Evolutionary conservation across 2,888 invertebrate genomes (phyloP).

Genomic region (Silvanus unidentatus): DNA sequence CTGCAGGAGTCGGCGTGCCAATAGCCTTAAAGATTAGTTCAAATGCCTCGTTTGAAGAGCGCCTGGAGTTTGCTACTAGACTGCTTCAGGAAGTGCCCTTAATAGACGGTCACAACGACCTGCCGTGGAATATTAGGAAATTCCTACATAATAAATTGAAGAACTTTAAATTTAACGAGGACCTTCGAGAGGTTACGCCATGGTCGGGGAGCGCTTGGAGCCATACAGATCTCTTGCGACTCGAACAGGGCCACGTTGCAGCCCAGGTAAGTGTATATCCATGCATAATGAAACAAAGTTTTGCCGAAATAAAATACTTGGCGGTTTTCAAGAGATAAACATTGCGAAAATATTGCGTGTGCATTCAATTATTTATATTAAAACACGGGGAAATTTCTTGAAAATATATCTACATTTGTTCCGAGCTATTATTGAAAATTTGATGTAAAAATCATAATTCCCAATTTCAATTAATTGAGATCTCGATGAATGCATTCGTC

Average conservation of each 20-base stretch:
- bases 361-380: no score
- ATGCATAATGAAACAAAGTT: no score
- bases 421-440: no score
- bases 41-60: slow-evolving; percentile 70
- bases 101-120: slow-evolving; percentile 83
- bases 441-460: no score
- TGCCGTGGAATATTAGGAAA: slow-evolving; percentile 87
- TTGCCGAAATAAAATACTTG: background rate
- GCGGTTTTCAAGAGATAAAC: no score
- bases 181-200: slow-evolving; percentile 61
- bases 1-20: slow-evolving; percentile 75
- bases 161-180: slow-evolving; percentile 70
- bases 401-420: no score
- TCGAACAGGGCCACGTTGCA: slow-evolving; percentile 68
- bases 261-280: slow-evolving; percentile 60
- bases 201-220: slow-evolving; percentile 72
- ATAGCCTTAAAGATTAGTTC: slow-evolving; percentile 71
- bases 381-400: no score
- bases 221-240: slow-evolving; percentile 70
- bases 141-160: slow-evolving; percentile 83
- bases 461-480: no score
- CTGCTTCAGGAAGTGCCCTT: slow-evolving; percentile 72
- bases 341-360: no score
- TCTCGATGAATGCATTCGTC: no score
- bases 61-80: slow-evolving; percentile 66